Evolutionary conservation across 2,888 invertebrate species (phyloP).

Genomic region (Perizoma flavofasciatum): DNA sequence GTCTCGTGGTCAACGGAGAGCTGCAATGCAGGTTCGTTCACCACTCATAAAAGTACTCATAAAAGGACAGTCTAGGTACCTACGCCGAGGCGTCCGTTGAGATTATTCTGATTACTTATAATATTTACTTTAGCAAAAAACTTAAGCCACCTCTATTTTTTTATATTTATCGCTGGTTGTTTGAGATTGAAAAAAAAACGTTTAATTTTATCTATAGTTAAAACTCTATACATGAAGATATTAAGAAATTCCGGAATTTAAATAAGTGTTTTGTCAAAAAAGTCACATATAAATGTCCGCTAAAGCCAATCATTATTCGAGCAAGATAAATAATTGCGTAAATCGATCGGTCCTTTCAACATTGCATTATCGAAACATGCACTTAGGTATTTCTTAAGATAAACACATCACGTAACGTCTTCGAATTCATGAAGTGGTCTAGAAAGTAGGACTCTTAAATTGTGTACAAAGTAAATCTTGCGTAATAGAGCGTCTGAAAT

Average conservation of each 20-base stretch:
- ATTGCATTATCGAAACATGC: constrained; percentile 24
- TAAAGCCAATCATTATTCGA: constrained; percentile 10
- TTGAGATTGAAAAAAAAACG: too few species aligned
- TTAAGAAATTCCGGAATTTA: too few species aligned
- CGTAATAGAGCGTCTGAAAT: constrained; percentile 16
- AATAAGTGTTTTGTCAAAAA: too few species aligned
- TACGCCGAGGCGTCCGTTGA: constrained; percentile 1
- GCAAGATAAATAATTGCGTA: constrained; percentile 8
- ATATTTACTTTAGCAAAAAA: too few species aligned
- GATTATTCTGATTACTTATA: constrained; percentile 9
- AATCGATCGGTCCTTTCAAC: constrained; percentile 13
- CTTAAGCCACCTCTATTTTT: too few species aligned
- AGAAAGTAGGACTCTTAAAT: constrained; percentile 57
- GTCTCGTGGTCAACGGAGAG: constrained; percentile 2
- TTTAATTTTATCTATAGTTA: too few species aligned
- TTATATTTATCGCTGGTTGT: too few species aligned
- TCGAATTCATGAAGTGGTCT: constrained; percentile 63
- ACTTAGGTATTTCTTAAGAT: constrained; percentile 31
- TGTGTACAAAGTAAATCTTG: constrained; percentile 30
- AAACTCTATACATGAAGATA: too few species aligned
- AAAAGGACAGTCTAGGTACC: constrained; percentile 23
- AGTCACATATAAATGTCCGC: background rate
- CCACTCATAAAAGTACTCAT: constrained; percentile 32
- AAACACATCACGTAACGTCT: constrained; percentile 53
- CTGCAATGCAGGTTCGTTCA: constrained; percentile 28